These are phyloP conservation scores for Cromileptes altivelis DNA, from an alignment of 2,113 vertebrate species.

Conservation along the genomic window DNA sequence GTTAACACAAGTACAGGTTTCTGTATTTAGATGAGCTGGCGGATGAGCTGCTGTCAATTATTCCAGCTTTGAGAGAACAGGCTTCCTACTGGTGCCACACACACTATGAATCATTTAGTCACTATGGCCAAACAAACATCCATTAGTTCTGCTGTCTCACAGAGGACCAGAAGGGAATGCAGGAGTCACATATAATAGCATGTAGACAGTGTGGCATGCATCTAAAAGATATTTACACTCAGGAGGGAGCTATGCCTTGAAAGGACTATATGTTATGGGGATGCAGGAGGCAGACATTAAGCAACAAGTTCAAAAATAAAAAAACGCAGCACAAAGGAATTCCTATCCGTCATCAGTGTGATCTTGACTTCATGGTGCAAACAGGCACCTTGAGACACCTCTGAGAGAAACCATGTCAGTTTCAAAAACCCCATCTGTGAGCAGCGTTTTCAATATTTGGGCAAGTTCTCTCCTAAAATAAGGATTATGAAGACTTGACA, in stretches of 20 bases:
- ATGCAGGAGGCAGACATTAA: constrained; percentile 22
- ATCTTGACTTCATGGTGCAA: constrained; percentile 12
- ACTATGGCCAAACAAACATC: constrained; percentile 34
- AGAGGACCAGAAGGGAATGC: constrained; percentile 28
- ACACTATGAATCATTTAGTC: constrained; percentile 51
- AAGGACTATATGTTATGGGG: background rate
- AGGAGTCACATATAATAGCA: background rate
- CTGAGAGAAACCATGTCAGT: constrained; percentile 11
- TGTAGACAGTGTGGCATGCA: background rate
- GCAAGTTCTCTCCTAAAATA: background rate
- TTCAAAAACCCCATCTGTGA: background rate
- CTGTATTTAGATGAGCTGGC: constrained; percentile 63
- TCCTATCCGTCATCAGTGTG: constrained; percentile 25
- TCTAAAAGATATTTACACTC: constrained; percentile 11
- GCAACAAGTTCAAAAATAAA: constrained; percentile 32
- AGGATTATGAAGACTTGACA: constrained; percentile 1
- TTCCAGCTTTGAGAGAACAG: constrained; percentile 34
- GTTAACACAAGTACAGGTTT: constrained; percentile 45
- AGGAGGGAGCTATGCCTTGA: constrained; percentile 9
- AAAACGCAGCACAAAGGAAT: constrained; percentile 17
- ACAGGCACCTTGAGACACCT: background rate
- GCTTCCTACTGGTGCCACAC: constrained; percentile 36
- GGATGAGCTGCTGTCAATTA: constrained; percentile 55
- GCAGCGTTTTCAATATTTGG: background rate
- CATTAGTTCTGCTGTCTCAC: constrained; percentile 39